Percentiles rank a stretch among this genome's conserved stretches.
These are phyloP conservation scores for Meiosimyza platycephala DNA, from an alignment of 2,888 invertebrate species.

Conservation along the genomic window DNA sequence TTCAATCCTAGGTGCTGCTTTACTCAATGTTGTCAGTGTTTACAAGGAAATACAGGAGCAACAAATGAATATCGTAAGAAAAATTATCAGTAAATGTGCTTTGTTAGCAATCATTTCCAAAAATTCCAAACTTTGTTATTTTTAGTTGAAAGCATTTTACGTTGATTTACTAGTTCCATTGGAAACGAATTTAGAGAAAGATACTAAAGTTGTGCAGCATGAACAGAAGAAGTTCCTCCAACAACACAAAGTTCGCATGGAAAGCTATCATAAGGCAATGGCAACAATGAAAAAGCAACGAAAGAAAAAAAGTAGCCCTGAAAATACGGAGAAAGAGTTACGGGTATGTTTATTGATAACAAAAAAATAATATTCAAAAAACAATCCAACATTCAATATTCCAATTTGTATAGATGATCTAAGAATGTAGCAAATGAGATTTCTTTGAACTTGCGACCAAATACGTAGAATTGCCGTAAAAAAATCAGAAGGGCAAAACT, in stretches of 20 bases:
- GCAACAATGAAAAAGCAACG: slow-evolving; percentile 91
- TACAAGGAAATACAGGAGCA: slow-evolving; percentile 94
- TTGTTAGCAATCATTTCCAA: background rate
- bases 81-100: background rate
- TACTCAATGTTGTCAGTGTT: slow-evolving; percentile 93
- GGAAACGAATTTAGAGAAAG: slow-evolving; percentile 93
- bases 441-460: no score
- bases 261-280: slow-evolving; percentile 91
- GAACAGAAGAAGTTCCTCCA: slow-evolving; percentile 94
- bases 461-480: no score
- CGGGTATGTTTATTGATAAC: slow-evolving; percentile 71
- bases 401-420: no score
- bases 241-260: slow-evolving; percentile 91
- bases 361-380: no score
- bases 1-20: slow-evolving; percentile 78
- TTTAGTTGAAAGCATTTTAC: slow-evolving; percentile 92
- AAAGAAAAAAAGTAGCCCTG: slow-evolving; percentile 86
- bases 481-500: no score
- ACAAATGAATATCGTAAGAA: slow-evolving; percentile 94
- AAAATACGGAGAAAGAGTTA: slow-evolving; percentile 90
- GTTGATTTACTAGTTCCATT: slow-evolving; percentile 92
- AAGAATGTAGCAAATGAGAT: no score
- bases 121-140: slow-evolving; percentile 45
- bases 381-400: no score
- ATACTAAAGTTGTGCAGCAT: slow-evolving; percentile 86